Conservation (phyloP, 1,140 invertebrate genomes). For the Drosophila persimilis region DNA sequence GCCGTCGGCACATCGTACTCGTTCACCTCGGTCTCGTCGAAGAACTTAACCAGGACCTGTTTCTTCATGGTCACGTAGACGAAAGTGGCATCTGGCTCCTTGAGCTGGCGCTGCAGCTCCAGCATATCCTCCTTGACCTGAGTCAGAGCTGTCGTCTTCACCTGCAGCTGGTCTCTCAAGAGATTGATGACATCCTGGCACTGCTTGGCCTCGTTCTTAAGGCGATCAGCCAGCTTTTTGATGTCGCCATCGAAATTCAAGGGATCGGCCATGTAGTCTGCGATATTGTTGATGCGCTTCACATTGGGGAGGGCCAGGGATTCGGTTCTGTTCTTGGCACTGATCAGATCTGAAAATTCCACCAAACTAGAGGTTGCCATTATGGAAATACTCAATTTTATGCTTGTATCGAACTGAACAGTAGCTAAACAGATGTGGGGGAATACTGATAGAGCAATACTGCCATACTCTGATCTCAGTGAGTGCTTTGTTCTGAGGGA, state of each 20-base stretch:
- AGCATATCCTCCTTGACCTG: constrained; percentile 47
- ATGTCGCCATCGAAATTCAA: constrained; percentile 26
- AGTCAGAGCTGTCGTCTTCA: constrained; percentile 20
- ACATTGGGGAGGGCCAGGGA: constrained; percentile 31
- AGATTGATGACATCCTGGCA: constrained; percentile 21
- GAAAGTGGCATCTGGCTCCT: constrained; percentile 1
- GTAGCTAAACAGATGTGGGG: too few relatives aligned
- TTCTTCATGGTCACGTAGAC: neutral
- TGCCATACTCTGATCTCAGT: too few relatives aligned
- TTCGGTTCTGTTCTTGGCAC: neutral
- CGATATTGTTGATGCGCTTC: constrained; percentile 27
- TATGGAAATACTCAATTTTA: neutral
- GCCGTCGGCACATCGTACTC: constrained; percentile 33
- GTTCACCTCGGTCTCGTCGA: constrained; percentile 33
- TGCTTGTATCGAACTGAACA: too few relatives aligned
- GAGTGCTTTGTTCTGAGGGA: too few relatives aligned
- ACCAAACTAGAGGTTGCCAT: constrained; percentile 17
- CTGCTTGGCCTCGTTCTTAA: constrained; percentile 18
- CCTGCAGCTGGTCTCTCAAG: constrained; percentile 18
- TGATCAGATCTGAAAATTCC: constrained; percentile 16
- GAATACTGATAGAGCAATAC: too few relatives aligned
- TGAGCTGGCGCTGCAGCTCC: constrained; percentile 29
- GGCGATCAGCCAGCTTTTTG: constrained; percentile 6
- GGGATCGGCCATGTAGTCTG: constrained; percentile 31
- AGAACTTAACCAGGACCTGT: constrained; percentile 27